Evolutionary conservation across 2,888 invertebrate genomes (phyloP).

Genomic region (Heliconius erato): DNA sequence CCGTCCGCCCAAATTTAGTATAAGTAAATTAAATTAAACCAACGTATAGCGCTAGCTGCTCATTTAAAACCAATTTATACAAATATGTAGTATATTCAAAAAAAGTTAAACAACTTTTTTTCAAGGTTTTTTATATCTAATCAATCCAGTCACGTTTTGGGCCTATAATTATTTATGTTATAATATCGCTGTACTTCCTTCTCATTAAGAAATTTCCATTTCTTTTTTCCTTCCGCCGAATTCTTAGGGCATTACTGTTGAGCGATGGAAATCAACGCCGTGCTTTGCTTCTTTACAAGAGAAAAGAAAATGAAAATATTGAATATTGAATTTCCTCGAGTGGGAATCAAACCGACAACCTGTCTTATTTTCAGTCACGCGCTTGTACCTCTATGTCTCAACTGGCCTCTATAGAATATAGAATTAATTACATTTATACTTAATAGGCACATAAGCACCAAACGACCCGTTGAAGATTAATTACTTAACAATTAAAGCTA

Average conservation of each 20-base stretch:
- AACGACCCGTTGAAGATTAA: conserved; percentile 47
- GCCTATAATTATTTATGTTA: no score
- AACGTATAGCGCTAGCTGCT: no score
- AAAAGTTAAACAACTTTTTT: no score
- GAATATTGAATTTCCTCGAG: background rate
- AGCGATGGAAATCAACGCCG: background rate
- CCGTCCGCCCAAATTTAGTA: no score
- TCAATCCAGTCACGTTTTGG: no score
- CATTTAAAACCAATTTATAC: no score
- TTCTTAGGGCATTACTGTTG: background rate
- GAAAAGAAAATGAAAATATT: background rate
- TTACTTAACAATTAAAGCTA: conserved; percentile 40
- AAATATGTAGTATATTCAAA: no score
- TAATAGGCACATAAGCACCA: conserved; percentile 23
- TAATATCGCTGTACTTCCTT: no score
- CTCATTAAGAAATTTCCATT: no score
- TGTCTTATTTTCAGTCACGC: background rate
- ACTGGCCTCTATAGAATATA: background rate
- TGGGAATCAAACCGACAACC: background rate
- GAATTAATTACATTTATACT: background rate
- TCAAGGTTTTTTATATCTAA: no score
- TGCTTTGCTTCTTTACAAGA: background rate
- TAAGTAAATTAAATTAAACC: no score
- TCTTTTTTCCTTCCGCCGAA: background rate
- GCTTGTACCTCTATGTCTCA: no score